Conservation (phyloP, 2,797 vertebrate genomes). For the Sparus aurata region DNA sequence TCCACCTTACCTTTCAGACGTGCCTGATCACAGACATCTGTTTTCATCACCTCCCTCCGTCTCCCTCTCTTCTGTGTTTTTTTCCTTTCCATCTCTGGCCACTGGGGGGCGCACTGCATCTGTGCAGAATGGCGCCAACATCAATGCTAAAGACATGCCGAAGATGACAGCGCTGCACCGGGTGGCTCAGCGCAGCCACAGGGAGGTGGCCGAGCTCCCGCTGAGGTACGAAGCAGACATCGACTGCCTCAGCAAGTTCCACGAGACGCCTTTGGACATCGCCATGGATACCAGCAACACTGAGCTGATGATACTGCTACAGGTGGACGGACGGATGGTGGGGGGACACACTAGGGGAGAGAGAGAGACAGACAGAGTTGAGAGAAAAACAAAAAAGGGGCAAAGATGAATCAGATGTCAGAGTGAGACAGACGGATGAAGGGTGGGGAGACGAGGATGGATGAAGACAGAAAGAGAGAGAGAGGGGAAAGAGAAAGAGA, state of each 20-base stretch:
- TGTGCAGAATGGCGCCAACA: slow-evolving; percentile 81
- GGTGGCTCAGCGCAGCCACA: slow-evolving; percentile 84
- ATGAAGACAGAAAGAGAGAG: not conserved
- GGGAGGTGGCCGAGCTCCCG: slow-evolving; percentile 82
- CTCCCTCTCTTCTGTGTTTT: not conserved
- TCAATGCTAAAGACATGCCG: slow-evolving; percentile 86
- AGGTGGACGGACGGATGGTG: slow-evolving; percentile 74
- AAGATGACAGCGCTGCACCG: slow-evolving; percentile 87
- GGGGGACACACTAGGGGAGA: not conserved
- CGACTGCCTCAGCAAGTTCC: slow-evolving; percentile 85
- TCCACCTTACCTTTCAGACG: not conserved
- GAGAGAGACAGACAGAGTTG: slow-evolving; percentile 17
- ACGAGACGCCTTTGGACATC: slow-evolving; percentile 86
- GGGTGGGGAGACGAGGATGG: not conserved
- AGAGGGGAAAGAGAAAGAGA: not conserved
- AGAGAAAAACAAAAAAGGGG: not conserved
- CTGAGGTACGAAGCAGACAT: slow-evolving; percentile 81
- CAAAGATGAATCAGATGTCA: slow-evolving; percentile 16
- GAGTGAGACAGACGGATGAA: slow-evolving; percentile 29
- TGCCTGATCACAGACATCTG: not conserved
- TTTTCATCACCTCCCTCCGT: not conserved
- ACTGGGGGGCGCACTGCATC: slow-evolving; percentile 32
- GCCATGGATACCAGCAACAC: slow-evolving; percentile 85
- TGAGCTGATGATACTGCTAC: slow-evolving; percentile 84
- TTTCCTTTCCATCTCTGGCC: slow-evolving; percentile 4